Conservation (phyloP, 2,113 vertebrate genomes). For the Rhinichthys klamathensis region DNA sequence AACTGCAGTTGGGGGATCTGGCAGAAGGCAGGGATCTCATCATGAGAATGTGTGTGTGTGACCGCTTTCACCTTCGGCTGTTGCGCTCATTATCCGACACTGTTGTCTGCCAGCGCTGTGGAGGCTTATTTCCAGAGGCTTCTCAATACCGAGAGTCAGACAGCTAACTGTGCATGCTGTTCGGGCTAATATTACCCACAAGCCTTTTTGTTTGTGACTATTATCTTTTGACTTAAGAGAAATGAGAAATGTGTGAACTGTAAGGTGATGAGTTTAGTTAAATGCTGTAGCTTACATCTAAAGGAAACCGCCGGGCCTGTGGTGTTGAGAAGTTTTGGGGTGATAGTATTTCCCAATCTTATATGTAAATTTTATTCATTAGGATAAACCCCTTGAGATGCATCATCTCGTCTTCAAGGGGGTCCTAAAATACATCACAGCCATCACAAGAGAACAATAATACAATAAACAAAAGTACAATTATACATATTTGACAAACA, state of each 20-base stretch:
- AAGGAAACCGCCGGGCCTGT: too few species aligned
- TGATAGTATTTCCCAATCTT: too few species aligned
- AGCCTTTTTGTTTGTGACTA: not conserved
- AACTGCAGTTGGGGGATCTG: constrained; percentile 5
- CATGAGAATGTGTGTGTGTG: constrained; percentile 5
- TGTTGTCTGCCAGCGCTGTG: constrained; percentile 5
- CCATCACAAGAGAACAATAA: too few species aligned
- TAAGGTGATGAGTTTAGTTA: not conserved
- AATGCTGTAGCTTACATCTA: not conserved
- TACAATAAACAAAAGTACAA: too few species aligned
- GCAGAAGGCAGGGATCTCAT: constrained; percentile 2
- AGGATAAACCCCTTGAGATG: too few species aligned
- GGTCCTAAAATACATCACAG: too few species aligned
- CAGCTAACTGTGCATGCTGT: not conserved
- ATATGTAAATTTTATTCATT: too few species aligned
- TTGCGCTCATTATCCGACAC: not conserved
- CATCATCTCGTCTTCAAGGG: too few species aligned
- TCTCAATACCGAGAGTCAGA: not conserved
- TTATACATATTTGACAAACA: too few species aligned
- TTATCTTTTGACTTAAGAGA: not conserved
- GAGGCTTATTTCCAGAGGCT: constrained; percentile 8
- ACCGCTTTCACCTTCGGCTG: constrained; percentile 5
- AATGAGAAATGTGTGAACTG: not conserved
- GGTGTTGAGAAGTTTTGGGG: too few species aligned
- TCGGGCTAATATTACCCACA: constrained; percentile 1